Evolutionary conservation across 1,140 invertebrate genomes (phyloP).

Genomic region (Hypothenemus hampei): DNA sequence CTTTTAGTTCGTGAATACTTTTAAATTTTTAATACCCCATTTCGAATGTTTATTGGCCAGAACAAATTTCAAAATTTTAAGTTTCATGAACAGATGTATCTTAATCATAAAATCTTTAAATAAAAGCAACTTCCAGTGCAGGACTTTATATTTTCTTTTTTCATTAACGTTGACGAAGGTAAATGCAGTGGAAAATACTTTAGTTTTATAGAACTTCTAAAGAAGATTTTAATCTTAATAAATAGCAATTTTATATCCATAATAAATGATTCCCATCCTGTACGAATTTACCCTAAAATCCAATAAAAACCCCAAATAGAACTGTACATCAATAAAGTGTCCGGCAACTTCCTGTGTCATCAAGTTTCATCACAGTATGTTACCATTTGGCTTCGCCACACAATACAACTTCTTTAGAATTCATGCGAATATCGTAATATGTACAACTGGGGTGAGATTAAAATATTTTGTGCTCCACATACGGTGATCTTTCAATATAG

Average conservation of each 20-base stretch:
- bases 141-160: too few species aligned
- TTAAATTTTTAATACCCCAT: too few species aligned
- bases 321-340: conserved; percentile 16
- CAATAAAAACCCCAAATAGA: conserved; percentile 15
- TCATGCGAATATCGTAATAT: conserved; percentile 13
- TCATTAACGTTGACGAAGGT: too few species aligned
- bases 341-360: conserved; percentile 17
- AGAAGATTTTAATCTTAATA: conserved; percentile 1
- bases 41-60: conserved; percentile 13
- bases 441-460: conserved; percentile 14
- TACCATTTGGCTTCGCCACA: conserved; percentile 12
- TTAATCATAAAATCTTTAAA: conserved; percentile 16
- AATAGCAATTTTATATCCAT: background rate
- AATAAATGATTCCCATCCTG: background rate
- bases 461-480: conserved; percentile 3
- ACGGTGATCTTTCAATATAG: too few species aligned
- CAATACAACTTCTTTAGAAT: conserved; percentile 12
- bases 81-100: conserved; percentile 10
- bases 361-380: conserved; percentile 15
- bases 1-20: too few species aligned
- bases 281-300: background rate
- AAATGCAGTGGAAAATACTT: background rate
- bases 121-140: background rate
- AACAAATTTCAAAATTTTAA: conserved; percentile 15
- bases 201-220: background rate